Evolutionary conservation across 2,888 invertebrate genomes (phyloP).

Genomic region (Rhodophaea formosa): DNA sequence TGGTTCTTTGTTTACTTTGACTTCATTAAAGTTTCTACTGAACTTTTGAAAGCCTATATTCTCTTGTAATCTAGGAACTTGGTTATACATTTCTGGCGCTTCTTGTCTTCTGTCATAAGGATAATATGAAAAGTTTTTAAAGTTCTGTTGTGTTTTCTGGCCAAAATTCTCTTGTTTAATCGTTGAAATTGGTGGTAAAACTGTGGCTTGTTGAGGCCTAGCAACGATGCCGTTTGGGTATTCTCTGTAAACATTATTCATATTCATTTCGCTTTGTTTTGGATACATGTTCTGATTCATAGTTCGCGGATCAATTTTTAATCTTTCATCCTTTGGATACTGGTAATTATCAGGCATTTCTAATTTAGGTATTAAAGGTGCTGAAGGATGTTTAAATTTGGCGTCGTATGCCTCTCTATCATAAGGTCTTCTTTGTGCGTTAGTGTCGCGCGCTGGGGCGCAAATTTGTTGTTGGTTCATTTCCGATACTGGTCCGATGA

Average conservation of each 20-base stretch:
- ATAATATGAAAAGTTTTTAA: conserved; percentile 62
- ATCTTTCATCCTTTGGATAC: conserved; percentile 65
- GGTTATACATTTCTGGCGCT: conserved; percentile 47
- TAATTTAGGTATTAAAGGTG: conserved; percentile 72
- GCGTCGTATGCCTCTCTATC: conserved; percentile 68
- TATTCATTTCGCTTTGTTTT: conserved; percentile 47
- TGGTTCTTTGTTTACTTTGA: conserved; percentile 47
- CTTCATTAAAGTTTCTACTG: conserved; percentile 52
- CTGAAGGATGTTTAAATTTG: conserved; percentile 68
- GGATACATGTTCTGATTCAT: conserved; percentile 48
- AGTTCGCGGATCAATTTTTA: conserved; percentile 55
- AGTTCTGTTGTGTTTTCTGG: conserved; percentile 57
- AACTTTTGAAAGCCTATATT: conserved; percentile 71
- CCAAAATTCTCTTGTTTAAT: conserved; percentile 75
- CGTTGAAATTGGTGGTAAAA: conserved; percentile 74
- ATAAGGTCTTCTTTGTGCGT: conserved; percentile 69
- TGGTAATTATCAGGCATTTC: conserved; percentile 71
- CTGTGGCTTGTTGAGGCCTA: conserved; percentile 54
- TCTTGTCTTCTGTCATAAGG: conserved; percentile 58
- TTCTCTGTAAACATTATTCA: conserved; percentile 53
- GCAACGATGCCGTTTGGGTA: conserved; percentile 53
- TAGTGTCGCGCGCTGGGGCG: conserved; percentile 56
- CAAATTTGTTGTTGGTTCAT: conserved; percentile 75
- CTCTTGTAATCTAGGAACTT: conserved; percentile 57
- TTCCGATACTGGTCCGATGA: conserved; percentile 78